Percentiles rank a stretch among this genome's conserved stretches.
phyloP scores from a whole-genome alignment of 2,113 vertebrate species.

The Apus apus region DNA sequence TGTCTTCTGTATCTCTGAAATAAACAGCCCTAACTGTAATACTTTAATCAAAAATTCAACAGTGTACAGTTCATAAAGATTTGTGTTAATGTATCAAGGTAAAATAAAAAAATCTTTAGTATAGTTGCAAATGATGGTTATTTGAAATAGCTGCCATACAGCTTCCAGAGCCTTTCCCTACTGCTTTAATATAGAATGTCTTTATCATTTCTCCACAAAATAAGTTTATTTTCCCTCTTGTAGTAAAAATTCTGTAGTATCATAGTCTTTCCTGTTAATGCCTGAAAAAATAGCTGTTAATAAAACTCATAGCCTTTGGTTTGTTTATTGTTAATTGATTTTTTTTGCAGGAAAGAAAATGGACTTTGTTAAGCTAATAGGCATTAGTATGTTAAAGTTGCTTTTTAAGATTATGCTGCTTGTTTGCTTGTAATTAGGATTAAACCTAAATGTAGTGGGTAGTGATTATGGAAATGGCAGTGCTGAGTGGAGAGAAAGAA shows the following conservation, averaged over 20 bases:
- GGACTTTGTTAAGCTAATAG: slow-evolving; percentile 75
- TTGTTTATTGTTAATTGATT: slow-evolving; percentile 90
- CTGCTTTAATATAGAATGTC: slow-evolving; percentile 3
- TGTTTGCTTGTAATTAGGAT: slow-evolving; percentile 37
- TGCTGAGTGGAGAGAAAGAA: neutral
- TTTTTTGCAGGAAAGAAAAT: slow-evolving; percentile 76
- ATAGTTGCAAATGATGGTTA: slow-evolving; percentile 52
- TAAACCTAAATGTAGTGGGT: neutral
- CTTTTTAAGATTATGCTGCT: slow-evolving; percentile 44
- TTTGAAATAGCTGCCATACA: slow-evolving; percentile 58
- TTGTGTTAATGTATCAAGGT: slow-evolving; percentile 12
- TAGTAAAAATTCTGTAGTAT: slow-evolving; percentile 69
- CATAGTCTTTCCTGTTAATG: slow-evolving; percentile 85
- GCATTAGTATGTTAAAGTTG: slow-evolving; percentile 59
- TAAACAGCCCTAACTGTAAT: slow-evolving; percentile 31
- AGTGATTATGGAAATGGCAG: neutral
- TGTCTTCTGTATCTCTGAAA: slow-evolving; percentile 6
- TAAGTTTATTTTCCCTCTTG: slow-evolving; percentile 61
- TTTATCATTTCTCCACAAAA: slow-evolving; percentile 32
- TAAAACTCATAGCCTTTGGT: slow-evolving; percentile 72
- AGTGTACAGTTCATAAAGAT: slow-evolving; percentile 16
- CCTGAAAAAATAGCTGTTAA: slow-evolving; percentile 75
- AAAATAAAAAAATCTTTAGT: slow-evolving; percentile 24
- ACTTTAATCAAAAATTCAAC: slow-evolving; percentile 45
- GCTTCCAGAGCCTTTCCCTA: slow-evolving; percentile 9